These are phyloP conservation scores for Passer montanus DNA, from an alignment of 2,113 vertebrate species.

Conservation along the genomic window DNA sequence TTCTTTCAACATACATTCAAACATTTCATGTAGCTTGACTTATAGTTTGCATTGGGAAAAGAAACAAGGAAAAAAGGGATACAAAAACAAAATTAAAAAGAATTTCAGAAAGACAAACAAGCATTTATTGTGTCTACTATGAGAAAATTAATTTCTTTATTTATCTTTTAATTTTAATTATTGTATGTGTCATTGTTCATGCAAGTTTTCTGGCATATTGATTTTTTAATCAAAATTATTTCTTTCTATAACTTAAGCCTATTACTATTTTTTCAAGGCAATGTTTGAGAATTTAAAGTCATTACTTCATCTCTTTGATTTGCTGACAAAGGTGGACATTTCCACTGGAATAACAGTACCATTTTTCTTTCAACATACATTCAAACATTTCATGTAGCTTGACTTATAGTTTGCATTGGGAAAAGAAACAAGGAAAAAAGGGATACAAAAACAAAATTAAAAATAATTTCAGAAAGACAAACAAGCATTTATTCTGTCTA, in stretches of 20 bases:
- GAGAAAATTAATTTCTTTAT: not conserved
- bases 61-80: accelerated
- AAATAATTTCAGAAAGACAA: not conserved
- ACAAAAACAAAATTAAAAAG: not conserved
- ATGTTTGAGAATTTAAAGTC: not conserved
- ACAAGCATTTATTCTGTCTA: not conserved
- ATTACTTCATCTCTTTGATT: not conserved
- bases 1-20: not conserved
- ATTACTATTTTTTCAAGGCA: not conserved
- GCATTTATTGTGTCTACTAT: not conserved
- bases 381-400: not conserved
- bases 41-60: not conserved
- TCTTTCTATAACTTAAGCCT: not conserved
- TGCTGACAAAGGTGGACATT: not conserved
- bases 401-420: accelerated
- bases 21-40: accelerated
- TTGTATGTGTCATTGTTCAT: not conserved
- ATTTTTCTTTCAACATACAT: not conserved
- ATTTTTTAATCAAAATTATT: not conserved
- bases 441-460: accelerated
- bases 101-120: not conserved
- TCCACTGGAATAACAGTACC: not conserved
- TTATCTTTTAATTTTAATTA: not conserved
- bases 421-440: not conserved
- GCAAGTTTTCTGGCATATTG: not conserved